phyloP scores from a whole-genome alignment of 1,140 invertebrate species.

The Adoxophyes honmai region DNA sequence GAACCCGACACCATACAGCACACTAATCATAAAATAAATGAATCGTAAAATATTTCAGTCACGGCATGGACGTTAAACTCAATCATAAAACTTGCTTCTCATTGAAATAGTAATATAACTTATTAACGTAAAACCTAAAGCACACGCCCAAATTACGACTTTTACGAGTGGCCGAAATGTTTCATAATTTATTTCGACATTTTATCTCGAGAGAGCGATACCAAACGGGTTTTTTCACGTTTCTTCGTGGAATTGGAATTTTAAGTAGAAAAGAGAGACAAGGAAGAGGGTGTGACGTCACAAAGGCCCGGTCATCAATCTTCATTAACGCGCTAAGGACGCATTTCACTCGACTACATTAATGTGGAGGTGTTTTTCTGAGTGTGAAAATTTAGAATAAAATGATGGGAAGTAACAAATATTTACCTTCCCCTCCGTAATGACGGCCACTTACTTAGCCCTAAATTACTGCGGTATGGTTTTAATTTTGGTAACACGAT shows the following conservation, averaged over 20 bases:
- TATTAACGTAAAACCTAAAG: no score
- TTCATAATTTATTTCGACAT: conserved; percentile 13
- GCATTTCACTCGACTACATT: conserved; percentile 14
- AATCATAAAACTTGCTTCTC: no score
- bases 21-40: no score
- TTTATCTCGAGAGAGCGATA: conserved; percentile 10
- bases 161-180: neutral
- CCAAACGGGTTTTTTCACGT: conserved; percentile 15
- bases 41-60: no score
- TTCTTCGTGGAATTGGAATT: conserved; percentile 22
- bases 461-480: neutral
- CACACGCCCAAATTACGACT: no score
- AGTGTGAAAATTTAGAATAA: conserved; percentile 14
- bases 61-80: no score
- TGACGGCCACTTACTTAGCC: conserved; percentile 7
- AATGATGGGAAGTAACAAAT: conserved; percentile 8
- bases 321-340: conserved; percentile 25
- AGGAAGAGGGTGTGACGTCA: conserved; percentile 24
- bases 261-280: conserved; percentile 18
- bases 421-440: conserved; percentile 13
- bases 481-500: neutral
- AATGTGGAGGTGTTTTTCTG: conserved; percentile 3
- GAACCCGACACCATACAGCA: no score
- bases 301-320: conserved; percentile 27
- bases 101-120: no score